These are phyloP conservation scores for Phaedon cochleariae DNA, from an alignment of 2,888 invertebrate genomes.

Conservation along the genomic window DNA sequence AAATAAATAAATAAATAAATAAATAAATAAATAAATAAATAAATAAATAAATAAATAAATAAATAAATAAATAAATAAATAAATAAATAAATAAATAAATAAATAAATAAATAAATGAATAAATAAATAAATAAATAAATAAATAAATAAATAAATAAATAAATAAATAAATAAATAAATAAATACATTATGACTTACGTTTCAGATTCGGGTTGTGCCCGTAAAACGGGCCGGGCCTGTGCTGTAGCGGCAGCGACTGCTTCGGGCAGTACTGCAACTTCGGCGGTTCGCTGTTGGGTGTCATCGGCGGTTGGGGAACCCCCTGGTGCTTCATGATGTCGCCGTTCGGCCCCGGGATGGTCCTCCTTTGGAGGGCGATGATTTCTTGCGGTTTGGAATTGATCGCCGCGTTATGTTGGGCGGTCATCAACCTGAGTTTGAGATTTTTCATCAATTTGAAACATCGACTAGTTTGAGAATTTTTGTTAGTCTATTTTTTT, in stretches of 20 bases:
- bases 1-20: no score
- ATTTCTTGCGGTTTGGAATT: slow-evolving; percentile 66
- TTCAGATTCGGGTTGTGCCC: slow-evolving; percentile 94
- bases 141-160: no score
- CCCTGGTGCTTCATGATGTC: slow-evolving; percentile 62
- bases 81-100: no score
- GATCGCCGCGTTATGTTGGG: slow-evolving; percentile 76
- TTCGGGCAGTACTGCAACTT: slow-evolving; percentile 61
- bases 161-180: no score
- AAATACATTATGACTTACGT: slow-evolving; percentile 52
- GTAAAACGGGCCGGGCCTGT: slow-evolving; percentile 76
- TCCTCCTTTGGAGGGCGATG: slow-evolving; percentile 65
- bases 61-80: no score
- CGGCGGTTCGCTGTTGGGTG: slow-evolving; percentile 57
- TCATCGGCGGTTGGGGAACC: slow-evolving; percentile 59
- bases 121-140: no score
- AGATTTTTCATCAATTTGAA: no score
- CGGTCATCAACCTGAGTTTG: slow-evolving; percentile 78
- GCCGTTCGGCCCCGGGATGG: slow-evolving; percentile 60
- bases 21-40: no score
- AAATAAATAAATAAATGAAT: no score
- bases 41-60: no score
- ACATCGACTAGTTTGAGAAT: no score
- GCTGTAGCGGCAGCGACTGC: slow-evolving; percentile 64
- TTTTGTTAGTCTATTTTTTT: no score